Conservation (phyloP, 2,113 vertebrate genomes). For the Notechis scutatus region DNA sequence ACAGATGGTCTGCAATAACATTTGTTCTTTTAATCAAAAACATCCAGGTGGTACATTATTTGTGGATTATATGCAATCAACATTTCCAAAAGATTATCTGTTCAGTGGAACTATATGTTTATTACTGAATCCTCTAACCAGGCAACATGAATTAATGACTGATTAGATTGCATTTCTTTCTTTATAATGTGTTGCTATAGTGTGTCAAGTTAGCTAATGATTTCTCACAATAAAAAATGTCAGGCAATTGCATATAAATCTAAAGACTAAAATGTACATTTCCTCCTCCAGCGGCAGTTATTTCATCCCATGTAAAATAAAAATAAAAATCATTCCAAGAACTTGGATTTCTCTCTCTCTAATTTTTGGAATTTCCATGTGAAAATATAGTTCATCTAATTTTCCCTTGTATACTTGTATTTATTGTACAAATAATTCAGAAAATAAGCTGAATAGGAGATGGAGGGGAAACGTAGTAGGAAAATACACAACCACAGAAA, state of each 20-base stretch:
- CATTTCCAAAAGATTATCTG: constrained; percentile 26
- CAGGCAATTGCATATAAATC: constrained; percentile 28
- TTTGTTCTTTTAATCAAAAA: constrained; percentile 59
- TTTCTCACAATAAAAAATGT: constrained; percentile 4
- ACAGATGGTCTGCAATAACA: constrained; percentile 59
- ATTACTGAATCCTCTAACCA: constrained; percentile 27
- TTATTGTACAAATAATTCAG: background rate
- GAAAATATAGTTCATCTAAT: background rate
- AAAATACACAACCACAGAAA: background rate
- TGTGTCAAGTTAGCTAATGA: constrained; percentile 25
- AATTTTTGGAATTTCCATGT: background rate
- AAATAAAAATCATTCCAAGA: background rate
- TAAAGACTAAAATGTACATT: constrained; percentile 1
- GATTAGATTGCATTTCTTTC: constrained; percentile 22
- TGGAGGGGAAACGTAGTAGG: background rate
- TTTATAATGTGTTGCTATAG: background rate
- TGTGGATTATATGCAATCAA: constrained; percentile 46
- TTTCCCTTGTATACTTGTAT: background rate
- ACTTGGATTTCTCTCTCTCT: background rate
- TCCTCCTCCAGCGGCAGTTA: background rate
- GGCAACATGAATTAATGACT: constrained; percentile 11
- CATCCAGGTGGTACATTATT: constrained; percentile 56
- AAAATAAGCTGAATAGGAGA: background rate
- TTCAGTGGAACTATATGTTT: constrained; percentile 13
- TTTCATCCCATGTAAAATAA: background rate